Percentiles rank a stretch among this genome's conserved stretches.
Evolutionary conservation across 2,113 vertebrate genomes (phyloP).

Genomic region (Hystrix brachyura): DNA sequence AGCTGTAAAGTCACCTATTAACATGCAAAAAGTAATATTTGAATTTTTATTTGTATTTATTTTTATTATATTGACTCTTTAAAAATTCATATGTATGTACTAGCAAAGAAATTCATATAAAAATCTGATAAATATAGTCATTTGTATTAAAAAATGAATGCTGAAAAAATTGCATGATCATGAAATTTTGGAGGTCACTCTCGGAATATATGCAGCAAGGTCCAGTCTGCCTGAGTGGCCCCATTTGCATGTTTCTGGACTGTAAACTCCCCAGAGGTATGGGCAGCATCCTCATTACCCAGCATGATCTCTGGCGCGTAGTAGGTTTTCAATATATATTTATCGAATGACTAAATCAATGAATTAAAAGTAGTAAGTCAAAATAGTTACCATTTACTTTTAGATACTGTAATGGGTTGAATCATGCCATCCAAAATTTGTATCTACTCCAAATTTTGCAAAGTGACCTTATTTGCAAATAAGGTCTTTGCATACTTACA

Average conservation of each 20-base stretch:
- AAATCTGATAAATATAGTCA: neutral
- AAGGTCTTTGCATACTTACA: neutral
- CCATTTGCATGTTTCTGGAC: neutral
- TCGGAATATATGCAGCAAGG: neutral
- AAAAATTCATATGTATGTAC: neutral
- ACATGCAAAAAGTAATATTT: neutral
- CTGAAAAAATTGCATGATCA: neutral
- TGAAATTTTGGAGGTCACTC: neutral
- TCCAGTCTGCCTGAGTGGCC: accelerated
- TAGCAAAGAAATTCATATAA: neutral
- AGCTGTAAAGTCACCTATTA: neutral
- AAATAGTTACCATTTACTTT: neutral
- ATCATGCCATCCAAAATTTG: neutral
- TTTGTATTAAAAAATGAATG: neutral
- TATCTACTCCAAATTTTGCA: neutral
- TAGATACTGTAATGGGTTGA: neutral
- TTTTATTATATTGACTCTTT: neutral
- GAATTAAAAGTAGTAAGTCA: neutral
- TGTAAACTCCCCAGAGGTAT: neutral
- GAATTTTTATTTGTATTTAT: neutral
- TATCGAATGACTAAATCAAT: neutral
- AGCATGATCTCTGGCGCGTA: neutral
- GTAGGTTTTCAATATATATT: slow-evolving; percentile 21
- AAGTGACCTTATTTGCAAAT: slow-evolving; percentile 1
- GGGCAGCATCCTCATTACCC: neutral